phyloP scores from a whole-genome alignment of 1,140 invertebrate species.

The Macrosteles quadrilineatus region DNA sequence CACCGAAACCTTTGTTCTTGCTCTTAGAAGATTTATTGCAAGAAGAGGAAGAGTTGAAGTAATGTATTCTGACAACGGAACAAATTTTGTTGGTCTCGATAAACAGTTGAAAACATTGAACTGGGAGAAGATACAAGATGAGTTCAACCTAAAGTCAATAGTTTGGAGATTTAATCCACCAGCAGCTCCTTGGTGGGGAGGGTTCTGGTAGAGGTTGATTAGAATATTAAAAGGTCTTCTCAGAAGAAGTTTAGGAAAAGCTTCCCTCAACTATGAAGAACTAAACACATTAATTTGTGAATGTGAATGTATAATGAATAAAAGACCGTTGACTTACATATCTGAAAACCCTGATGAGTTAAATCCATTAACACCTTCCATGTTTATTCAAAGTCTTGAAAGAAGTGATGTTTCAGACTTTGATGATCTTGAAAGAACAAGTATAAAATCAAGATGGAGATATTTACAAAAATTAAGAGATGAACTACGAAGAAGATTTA shows the following conservation, averaged over 20 bases:
- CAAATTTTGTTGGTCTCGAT: no score
- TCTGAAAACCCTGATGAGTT: constrained; percentile 42
- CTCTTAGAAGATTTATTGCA: no score
- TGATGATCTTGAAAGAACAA: no score
- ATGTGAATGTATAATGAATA: constrained; percentile 46
- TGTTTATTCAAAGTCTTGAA: no score
- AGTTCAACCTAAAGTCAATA: constrained; percentile 30
- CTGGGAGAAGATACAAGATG: background rate
- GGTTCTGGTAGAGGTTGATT: constrained; percentile 39
- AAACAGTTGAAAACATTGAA: background rate
- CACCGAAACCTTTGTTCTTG: no score
- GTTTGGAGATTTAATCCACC: constrained; percentile 49
- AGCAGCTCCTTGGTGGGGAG: constrained; percentile 45
- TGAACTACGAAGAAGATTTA: no score
- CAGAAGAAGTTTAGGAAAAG: background rate
- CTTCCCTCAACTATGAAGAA: constrained; percentile 28
- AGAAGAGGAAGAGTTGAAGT: no score
- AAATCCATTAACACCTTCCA: constrained; percentile 35
- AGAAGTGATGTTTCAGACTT: no score
- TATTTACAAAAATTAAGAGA: no score
- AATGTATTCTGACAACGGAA: no score
- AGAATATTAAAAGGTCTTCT: no score
- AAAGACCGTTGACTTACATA: constrained; percentile 47
- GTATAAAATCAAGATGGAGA: no score
- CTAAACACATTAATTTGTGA: constrained; percentile 47